Percentiles rank a stretch among this genome's conserved stretches.
Conservation (phyloP, 2,113 vertebrate species). For the Rhodinocichla rosea region DNA sequence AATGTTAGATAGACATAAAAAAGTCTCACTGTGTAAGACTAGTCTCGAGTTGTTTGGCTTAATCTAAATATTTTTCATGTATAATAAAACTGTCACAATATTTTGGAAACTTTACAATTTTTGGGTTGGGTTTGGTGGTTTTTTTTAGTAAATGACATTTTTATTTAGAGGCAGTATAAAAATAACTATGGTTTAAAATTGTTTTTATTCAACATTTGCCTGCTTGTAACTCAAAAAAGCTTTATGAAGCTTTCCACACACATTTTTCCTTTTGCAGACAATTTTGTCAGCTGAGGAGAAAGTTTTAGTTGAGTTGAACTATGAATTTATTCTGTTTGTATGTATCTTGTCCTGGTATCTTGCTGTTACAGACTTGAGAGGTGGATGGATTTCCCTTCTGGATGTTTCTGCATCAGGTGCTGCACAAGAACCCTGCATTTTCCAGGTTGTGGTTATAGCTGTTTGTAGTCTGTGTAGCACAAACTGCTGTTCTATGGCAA, state of each 20-base stretch:
- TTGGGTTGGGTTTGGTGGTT: rapidly evolving
- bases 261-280: neutral
- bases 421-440: neutral
- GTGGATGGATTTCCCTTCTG: neutral
- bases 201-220: neutral
- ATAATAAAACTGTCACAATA: neutral
- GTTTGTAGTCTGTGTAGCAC: neutral
- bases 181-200: neutral
- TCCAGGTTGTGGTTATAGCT: neutral
- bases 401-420: neutral
- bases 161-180: neutral
- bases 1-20: neutral
- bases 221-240: neutral
- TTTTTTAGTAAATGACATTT: neutral
- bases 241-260: neutral
- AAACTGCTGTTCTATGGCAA: neutral
- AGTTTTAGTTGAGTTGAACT: neutral
- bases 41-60: neutral
- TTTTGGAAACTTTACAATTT: neutral
- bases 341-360: neutral
- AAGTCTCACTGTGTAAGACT: neutral
- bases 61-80: neutral
- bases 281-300: neutral
- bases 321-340: neutral
- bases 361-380: neutral